Base-by-base conservation (phyloP, 2,888 invertebrate genomes). In the Cataglyphis albicans region DNA sequence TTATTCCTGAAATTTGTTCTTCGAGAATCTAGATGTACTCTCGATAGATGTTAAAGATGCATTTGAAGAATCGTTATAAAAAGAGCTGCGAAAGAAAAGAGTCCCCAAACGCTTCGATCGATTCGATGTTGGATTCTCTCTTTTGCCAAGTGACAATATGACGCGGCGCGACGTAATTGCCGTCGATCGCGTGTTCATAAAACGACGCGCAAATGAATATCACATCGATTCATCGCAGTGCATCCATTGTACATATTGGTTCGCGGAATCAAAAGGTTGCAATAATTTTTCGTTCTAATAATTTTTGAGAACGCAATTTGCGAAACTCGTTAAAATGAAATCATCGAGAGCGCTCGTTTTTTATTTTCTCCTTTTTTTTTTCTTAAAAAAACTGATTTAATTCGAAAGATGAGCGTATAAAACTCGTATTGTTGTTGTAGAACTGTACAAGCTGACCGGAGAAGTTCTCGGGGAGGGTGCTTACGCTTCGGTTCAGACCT, bases 381-480 rank as follows among this genome's bases (percentile, higher is more conserved):
- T 32, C 4, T 21, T 12, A 0, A 73, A 35, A 59, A 35, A 15
- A 68, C 1, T 3, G 35, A n/a, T 52, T 15, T 21, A 18, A 0
- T 76, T 21, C 9, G 18, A 32, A 29, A 65, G 6, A 57, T 0
- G 12, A 25, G 0, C 41, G 2, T n/a, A 4, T 44, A n/a, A 70
- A 70, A 59, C 12, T 68, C 21, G 1, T 29, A n/a, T 7, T 12
- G 25, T 52, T 83, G 89, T 95, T 94, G 21, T 96, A 98, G 99
- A 99, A 95, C 96, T 99, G 93, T 99, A 99, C 96, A 97, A 97
- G 95, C 96, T 99, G 93, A 99, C 98, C 84, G 99, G 99, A 86
- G 99, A 99, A 95, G 97, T 98, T 92, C 96, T 99, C 93, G 99
- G 99, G 91, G 98, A 98, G 95, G 99, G 99, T 90, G 99, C 99